These are phyloP conservation scores for Chelonus formosanus DNA, from an alignment of 2,888 invertebrate genomes.

Conservation along the genomic window DNA sequence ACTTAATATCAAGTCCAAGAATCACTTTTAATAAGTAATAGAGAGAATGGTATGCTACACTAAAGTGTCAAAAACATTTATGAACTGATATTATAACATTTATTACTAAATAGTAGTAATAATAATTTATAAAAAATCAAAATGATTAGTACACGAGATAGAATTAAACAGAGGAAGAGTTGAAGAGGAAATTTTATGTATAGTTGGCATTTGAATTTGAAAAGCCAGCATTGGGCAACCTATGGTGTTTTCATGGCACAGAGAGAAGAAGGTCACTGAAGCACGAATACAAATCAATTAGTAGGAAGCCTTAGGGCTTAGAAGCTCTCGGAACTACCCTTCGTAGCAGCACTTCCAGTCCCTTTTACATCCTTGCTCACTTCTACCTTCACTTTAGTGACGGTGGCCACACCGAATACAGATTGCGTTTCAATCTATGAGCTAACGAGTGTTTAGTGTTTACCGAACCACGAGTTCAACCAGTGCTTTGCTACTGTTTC, in stretches of 20 bases:
- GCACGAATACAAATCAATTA: constrained; percentile 60
- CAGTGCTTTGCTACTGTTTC: constrained; percentile 53
- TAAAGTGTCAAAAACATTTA: too few species aligned
- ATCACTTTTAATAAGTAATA: too few species aligned
- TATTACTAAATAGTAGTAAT: too few species aligned
- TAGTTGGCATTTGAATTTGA: constrained; percentile 4
- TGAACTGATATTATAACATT: too few species aligned
- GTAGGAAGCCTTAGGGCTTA: constrained; percentile 50
- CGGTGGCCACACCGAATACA: constrained; percentile 49
- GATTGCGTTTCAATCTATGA: constrained; percentile 64
- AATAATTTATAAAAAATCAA: too few species aligned
- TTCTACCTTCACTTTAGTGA: constrained; percentile 42
- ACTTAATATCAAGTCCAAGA: neutral
- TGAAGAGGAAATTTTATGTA: constrained; percentile 1
- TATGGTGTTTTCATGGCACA: constrained; percentile 8
- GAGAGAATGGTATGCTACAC: too few species aligned
- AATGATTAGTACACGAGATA: neutral
- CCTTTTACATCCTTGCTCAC: constrained; percentile 39
- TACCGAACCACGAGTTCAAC: constrained; percentile 61
- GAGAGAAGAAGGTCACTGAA: constrained; percentile 44
- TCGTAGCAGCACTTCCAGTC: constrained; percentile 43
- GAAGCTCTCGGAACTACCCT: constrained; percentile 53
- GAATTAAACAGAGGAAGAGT: neutral
- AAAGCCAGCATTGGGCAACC: too few species aligned
- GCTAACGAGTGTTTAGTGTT: constrained; percentile 64